Evolutionary conservation across 1,140 invertebrate species (phyloP).

Genomic region (Pseudomyrmex gracilis): DNA sequence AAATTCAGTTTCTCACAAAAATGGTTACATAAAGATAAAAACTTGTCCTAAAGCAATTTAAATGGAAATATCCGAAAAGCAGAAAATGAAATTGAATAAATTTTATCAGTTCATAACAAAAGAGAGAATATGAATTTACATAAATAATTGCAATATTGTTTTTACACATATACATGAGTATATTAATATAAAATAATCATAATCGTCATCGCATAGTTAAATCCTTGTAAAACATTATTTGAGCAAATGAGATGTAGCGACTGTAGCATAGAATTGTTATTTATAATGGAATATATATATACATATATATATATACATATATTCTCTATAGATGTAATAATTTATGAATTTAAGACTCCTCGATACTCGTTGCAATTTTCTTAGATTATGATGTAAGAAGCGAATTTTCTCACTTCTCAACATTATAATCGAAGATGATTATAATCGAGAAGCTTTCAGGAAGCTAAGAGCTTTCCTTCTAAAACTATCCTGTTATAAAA

Average conservation of each 20-base stretch:
- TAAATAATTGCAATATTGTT: conserved; percentile 39
- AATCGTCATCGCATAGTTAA: conserved; percentile 51
- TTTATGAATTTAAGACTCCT: too few species aligned
- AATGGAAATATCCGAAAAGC: conserved; percentile 14
- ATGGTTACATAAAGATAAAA: background rate
- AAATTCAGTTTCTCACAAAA: background rate
- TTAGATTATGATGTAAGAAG: too few species aligned
- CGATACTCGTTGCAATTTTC: too few species aligned
- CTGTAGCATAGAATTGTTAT: conserved; percentile 72
- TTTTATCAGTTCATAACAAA: conserved; percentile 24
- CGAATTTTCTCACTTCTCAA: too few species aligned
- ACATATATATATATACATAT: conserved; percentile 66
- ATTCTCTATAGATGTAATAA: conserved; percentile 54
- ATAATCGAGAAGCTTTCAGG: background rate
- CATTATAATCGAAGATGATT: too few species aligned
- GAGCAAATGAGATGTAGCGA: conserved; percentile 65
- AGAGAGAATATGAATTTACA: conserved; percentile 32
- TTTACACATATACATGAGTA: conserved; percentile 50
- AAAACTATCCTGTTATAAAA: conserved; percentile 20
- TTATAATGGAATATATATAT: conserved; percentile 66
- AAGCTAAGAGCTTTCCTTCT: conserved; percentile 28
- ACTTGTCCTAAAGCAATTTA: background rate
- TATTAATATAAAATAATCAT: conserved; percentile 34
- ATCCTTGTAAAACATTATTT: conserved; percentile 61
- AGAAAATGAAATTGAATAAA: background rate